phyloP scores from a whole-genome alignment of 2,888 invertebrate genomes.

The Hirtodrosophila duncani region DNA sequence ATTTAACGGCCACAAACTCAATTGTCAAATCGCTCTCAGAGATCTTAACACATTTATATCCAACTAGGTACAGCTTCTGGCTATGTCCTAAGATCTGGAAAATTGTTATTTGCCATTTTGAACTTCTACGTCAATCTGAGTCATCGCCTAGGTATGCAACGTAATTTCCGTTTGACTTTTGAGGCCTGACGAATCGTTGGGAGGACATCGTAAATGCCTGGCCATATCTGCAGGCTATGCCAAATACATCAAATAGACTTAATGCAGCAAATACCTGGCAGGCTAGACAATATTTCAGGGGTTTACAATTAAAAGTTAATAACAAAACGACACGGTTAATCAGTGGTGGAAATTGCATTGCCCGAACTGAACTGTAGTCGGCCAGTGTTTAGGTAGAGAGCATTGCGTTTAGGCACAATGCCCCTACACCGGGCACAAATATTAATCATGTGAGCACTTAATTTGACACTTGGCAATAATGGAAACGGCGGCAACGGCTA shows the following conservation, averaged over 20 bases:
- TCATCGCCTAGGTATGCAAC: conserved; percentile 41
- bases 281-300: conserved; percentile 47
- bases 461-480: conserved; percentile 71
- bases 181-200: conserved; percentile 36
- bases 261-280: no score
- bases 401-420: conserved; percentile 30
- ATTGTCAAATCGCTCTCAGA: no score
- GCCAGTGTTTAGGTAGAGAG: neutral
- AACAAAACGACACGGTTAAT: conserved; percentile 66
- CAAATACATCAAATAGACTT: conserved; percentile 46
- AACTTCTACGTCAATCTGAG: conserved; percentile 13
- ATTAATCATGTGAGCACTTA: conserved; percentile 70
- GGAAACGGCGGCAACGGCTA: conserved; percentile 50
- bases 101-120: neutral
- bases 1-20: no score
- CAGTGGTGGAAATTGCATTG: conserved; percentile 56
- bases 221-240: conserved; percentile 15
- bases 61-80: no score
- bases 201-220: conserved; percentile 59
- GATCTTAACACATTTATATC: no score
- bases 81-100: no score
- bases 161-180: conserved; percentile 44
- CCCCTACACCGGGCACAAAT: conserved; percentile 29
- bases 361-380: conserved; percentile 35
- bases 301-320: conserved; percentile 63